These are phyloP conservation scores for Danio tinwini DNA, from an alignment of 2,797 vertebrate genomes.

Conservation along the genomic window DNA sequence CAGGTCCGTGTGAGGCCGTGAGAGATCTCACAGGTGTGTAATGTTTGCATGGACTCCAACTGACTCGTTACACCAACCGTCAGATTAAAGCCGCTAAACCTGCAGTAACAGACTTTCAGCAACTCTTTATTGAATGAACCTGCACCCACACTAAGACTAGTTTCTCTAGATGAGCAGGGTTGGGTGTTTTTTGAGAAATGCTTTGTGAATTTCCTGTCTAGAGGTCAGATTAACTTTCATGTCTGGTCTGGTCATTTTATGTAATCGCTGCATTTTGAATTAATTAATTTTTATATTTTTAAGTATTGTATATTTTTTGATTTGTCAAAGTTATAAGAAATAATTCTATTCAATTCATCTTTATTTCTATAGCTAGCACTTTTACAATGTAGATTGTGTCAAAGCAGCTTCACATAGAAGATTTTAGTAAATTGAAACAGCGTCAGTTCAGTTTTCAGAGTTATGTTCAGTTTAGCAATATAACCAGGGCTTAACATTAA, in stretches of 20 bases:
- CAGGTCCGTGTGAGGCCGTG: constrained; percentile 59
- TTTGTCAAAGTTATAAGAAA: no score
- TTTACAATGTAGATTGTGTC: no score
- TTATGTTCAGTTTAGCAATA: no score
- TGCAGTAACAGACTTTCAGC: constrained; percentile 62
- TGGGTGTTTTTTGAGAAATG: constrained; percentile 1
- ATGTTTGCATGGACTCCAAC: constrained; percentile 65
- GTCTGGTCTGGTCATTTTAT: not conserved
- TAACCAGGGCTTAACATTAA: no score
- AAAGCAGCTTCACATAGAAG: no score
- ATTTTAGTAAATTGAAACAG: no score
- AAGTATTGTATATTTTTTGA: no score
- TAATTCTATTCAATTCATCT: no score
- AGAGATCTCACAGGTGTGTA: constrained; percentile 75
- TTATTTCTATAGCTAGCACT: no score
- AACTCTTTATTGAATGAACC: not conserved
- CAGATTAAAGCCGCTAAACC: constrained; percentile 55
- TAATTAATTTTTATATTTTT: no score
- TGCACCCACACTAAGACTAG: constrained; percentile 9
- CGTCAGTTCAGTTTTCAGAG: no score
- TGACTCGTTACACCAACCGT: constrained; percentile 28
- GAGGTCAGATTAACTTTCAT: not conserved
- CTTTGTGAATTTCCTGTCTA: not conserved
- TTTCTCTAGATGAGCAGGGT: constrained; percentile 11
- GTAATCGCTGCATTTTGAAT: not conserved